Evolutionary conservation across 2,888 invertebrate species (phyloP), one percentile per base, ranked within the genome.

Genomic region (Cordilura impudica): DNA sequence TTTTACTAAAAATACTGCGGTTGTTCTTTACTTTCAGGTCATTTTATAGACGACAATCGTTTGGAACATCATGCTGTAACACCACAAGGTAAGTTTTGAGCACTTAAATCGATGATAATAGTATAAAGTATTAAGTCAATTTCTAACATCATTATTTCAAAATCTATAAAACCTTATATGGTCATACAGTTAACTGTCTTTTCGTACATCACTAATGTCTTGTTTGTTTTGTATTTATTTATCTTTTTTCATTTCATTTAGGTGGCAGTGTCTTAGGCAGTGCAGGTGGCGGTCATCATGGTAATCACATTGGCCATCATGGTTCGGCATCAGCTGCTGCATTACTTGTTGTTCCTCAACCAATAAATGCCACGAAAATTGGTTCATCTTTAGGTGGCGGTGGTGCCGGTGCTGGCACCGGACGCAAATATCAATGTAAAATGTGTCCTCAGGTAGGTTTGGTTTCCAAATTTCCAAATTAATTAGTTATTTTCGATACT

Each of bases 391-490:
- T 86, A 4, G 84, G 86, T 5, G 88, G 79, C 7, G 81, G 78
- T 10, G 78, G 83, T 19, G 83, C 81, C 47, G 84, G 86, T 2
- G 83, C 82, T n/a, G 89, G 89, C 67, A 90, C 89, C 78, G 90
- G 90, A 60, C 85, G 97, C 88, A 97, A 97, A 91, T 97, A 97
- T 91, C 96, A 96, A 90, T 97, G 97, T 93, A 97, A 97, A 91
- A 97, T 97, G 97, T 97, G 97, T 89, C 97, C 97, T 83, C 97
- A 98, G 96, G 97, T 98, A 91, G 91, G 95, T 91, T n/a, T n/a
- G n/a, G n/a, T n/a, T n/a, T n/a, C n/a, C n/a, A n/a, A n/a, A n/a
- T n/a, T n/a, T n/a, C n/a, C n/a, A 78, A 72, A 51, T 10, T 31
- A 1, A 54, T 58, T 16, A 16, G 4, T 47, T 43, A 19, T 14